Conservation (phyloP, 2,888 invertebrate genomes). For the Ormia ochracea region DNA sequence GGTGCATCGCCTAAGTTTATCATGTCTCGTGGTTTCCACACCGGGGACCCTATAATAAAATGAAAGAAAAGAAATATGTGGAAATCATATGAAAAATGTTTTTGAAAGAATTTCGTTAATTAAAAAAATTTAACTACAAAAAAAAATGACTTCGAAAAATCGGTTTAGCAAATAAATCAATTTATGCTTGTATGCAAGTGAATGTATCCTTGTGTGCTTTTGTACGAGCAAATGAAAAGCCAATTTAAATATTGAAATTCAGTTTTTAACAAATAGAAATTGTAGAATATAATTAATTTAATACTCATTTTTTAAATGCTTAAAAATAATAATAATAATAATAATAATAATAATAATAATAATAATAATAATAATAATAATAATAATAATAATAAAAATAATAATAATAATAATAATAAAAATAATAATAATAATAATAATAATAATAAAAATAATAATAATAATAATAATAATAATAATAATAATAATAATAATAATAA, state of each 20-base stretch:
- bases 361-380: too few relatives aligned
- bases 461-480: too few relatives aligned
- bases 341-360: too few relatives aligned
- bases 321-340: slow-evolving; percentile 14
- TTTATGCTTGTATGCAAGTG: slow-evolving; percentile 7
- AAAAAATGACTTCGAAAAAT: slow-evolving; percentile 37
- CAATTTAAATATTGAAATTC: slow-evolving; percentile 18
- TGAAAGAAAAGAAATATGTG: slow-evolving; percentile 76
- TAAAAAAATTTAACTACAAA: slow-evolving; percentile 63
- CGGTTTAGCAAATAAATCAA: slow-evolving; percentile 30
- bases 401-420: too few relatives aligned
- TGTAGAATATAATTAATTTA: background rate
- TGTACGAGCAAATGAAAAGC: background rate
- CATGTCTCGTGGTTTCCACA: slow-evolving; percentile 98
- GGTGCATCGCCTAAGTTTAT: slow-evolving; percentile 80
- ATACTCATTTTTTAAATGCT: background rate
- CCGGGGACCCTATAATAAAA: slow-evolving; percentile 94
- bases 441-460: too few relatives aligned
- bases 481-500: too few relatives aligned
- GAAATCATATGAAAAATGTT: slow-evolving; percentile 77
- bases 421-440: too few relatives aligned
- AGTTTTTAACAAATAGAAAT: background rate
- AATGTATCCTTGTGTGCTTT: slow-evolving; percentile 3
- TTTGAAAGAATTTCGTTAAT: slow-evolving; percentile 69
- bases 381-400: too few relatives aligned